Evolutionary conservation across 1,140 invertebrate species (phyloP).

Genomic region (Solen grandis): DNA sequence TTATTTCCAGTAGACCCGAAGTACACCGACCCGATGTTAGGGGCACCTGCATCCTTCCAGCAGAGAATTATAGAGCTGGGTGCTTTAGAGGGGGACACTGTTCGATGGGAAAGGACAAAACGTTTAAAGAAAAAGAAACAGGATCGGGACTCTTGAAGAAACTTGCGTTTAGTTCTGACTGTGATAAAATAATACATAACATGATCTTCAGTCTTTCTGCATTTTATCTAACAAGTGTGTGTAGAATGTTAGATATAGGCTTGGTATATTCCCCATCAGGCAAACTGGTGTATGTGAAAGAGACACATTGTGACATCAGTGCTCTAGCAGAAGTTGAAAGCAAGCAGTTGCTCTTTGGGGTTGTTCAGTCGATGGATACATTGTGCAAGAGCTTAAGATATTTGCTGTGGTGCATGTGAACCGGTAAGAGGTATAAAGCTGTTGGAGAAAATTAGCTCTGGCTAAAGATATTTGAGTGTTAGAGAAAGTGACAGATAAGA

Average conservation of each 20-base stretch:
- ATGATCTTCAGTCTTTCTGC: constrained; percentile 22
- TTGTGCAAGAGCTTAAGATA: too few species aligned
- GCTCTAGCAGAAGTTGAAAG: not conserved
- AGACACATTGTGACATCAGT: not conserved
- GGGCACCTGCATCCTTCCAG: constrained; percentile 57
- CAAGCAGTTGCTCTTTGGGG: too few species aligned
- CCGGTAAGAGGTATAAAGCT: too few species aligned
- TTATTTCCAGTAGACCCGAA: too few species aligned
- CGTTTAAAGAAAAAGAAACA: constrained; percentile 63
- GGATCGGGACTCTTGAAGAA: constrained; percentile 56
- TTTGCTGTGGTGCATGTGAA: too few species aligned
- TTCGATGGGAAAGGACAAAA: constrained; percentile 58
- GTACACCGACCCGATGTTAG: constrained; percentile 55
- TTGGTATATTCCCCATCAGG: too few species aligned
- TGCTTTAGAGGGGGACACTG: constrained; percentile 60
- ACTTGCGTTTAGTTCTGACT: constrained; percentile 18
- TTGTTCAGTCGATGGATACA: too few species aligned
- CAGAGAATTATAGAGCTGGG: constrained; percentile 56
- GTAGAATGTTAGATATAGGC: too few species aligned
- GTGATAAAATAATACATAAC: constrained; percentile 34
- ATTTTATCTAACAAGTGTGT: constrained; percentile 25
- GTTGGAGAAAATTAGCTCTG: too few species aligned
- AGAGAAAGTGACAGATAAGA: too few species aligned
- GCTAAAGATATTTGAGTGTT: too few species aligned
- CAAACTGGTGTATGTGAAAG: too few species aligned